Conservation (phyloP, 2,888 invertebrate species). For the Zhuqinia jingwanae region DNA sequence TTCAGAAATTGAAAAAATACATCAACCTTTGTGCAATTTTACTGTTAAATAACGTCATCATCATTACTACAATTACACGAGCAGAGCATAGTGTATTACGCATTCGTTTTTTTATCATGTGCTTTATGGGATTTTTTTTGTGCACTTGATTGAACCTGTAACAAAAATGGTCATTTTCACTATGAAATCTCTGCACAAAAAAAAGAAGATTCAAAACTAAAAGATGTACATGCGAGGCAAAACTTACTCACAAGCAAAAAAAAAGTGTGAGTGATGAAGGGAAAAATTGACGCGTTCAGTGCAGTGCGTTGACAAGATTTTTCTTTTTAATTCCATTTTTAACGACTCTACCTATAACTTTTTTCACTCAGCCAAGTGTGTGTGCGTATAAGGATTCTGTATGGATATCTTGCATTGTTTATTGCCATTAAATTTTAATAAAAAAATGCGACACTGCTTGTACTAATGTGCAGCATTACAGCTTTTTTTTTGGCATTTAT, state of each 20-base stretch:
- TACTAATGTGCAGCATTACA: background rate
- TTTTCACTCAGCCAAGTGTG: background rate
- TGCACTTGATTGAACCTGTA: conserved; percentile 58
- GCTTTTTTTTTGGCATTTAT: conserved; percentile 34
- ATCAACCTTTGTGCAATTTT: background rate
- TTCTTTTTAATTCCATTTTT: conserved; percentile 33
- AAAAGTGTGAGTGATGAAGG: conserved; percentile 48
- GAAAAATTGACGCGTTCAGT: conserved; percentile 17
- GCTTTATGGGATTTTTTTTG: conserved; percentile 31
- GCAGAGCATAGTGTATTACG: background rate
- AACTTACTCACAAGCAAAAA: background rate
- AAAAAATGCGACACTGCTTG: background rate
- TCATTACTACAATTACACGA: conserved; percentile 11
- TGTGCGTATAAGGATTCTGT: no score
- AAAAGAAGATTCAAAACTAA: background rate
- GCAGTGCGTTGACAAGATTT: conserved; percentile 37
- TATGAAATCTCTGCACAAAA: conserved; percentile 39
- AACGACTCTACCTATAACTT: background rate
- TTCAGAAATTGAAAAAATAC: background rate
- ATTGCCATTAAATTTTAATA: background rate
- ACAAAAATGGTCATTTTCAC: conserved; percentile 58
- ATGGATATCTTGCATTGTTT: no score
- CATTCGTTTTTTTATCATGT: background rate
- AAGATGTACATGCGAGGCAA: background rate
- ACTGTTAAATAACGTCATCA: background rate